Evolutionary conservation across 1,140 invertebrate species (phyloP).

Genomic region (Pseudachorutes palmiensis): DNA sequence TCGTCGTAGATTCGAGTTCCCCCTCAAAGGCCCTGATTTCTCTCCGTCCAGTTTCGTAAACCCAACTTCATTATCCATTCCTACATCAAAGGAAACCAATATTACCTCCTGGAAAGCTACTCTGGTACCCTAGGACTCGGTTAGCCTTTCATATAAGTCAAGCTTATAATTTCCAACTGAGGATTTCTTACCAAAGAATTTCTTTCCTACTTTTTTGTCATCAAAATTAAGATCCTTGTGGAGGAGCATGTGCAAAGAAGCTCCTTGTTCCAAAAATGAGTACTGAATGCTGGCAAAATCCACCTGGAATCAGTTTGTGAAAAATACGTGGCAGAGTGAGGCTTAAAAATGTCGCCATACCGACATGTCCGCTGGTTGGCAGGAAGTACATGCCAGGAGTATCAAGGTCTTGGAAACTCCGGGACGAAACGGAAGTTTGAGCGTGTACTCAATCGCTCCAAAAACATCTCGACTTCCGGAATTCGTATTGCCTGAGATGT

Average conservation of each 20-base stretch:
- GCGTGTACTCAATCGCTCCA: slow-evolving; percentile 61
- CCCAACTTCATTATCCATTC: slow-evolving; percentile 59
- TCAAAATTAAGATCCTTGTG: slow-evolving; percentile 64
- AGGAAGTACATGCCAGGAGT: slow-evolving; percentile 67
- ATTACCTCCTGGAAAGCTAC: no score
- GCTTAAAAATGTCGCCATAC: slow-evolving; percentile 43
- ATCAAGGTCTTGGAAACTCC: slow-evolving; percentile 77
- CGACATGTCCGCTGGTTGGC: slow-evolving; percentile 57
- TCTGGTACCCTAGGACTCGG: no score
- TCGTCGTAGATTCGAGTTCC: slow-evolving; percentile 57
- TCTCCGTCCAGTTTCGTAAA: slow-evolving; percentile 66
- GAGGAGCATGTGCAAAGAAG: slow-evolving; percentile 73
- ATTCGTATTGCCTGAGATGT: slow-evolving; percentile 39
- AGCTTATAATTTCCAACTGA: no score
- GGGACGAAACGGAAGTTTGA: slow-evolving; percentile 64
- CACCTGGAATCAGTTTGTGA: slow-evolving; percentile 52
- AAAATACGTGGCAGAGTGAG: no score
- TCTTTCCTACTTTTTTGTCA: slow-evolving; percentile 59
- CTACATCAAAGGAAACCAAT: no score
- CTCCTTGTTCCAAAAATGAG: slow-evolving; percentile 65
- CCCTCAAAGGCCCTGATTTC: slow-evolving; percentile 48
- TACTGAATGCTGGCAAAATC: slow-evolving; percentile 70
- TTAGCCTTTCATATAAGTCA: no score
- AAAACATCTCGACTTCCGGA: slow-evolving; percentile 61
- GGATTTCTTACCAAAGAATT: slow-evolving; percentile 68